These are phyloP conservation scores for Hymenochirus boettgeri DNA, from an alignment of 2,113 vertebrate species.

Conservation along the genomic window DNA sequence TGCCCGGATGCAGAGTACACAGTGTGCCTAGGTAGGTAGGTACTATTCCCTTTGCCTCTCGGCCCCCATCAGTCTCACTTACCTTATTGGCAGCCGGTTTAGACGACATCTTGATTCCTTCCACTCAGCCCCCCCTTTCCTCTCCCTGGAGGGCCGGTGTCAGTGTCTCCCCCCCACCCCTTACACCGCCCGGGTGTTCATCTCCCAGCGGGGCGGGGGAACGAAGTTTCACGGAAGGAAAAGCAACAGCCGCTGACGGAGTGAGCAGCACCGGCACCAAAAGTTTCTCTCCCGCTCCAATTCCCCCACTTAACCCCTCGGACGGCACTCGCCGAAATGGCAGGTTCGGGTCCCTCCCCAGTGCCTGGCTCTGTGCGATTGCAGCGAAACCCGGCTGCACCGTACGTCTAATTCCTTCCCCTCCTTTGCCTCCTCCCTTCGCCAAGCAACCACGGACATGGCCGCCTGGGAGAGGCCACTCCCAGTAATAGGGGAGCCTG, in stretches of 20 bases:
- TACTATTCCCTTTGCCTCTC: neutral
- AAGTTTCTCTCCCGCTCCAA: neutral
- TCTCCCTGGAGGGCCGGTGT: conserved; percentile 20
- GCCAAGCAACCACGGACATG: conserved; percentile 62
- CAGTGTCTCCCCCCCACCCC: neutral
- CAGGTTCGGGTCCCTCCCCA: neutral
- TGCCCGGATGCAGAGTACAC: no score
- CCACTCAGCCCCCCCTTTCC: conserved; percentile 34
- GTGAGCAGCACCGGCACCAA: conserved; percentile 3
- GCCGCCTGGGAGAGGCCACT: conserved; percentile 69
- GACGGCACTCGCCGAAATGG: neutral
- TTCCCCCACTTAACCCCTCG: neutral
- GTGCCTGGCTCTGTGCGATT: conserved; percentile 9
- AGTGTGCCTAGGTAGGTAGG: neutral
- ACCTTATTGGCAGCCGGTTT: conserved; percentile 75
- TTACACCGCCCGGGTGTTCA: conserved; percentile 2
- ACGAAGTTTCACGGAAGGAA: conserved; percentile 11
- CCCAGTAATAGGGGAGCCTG: conserved; percentile 13
- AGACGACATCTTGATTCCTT: conserved; percentile 89
- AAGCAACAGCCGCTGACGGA: neutral
- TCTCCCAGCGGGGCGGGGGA: conserved; percentile 9
- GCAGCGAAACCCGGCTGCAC: conserved; percentile 12
- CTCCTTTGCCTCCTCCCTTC: conserved; percentile 49
- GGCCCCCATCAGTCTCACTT: conserved; percentile 47
- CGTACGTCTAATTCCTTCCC: conserved; percentile 11